phyloP scores from a whole-genome alignment of 1,140 invertebrate genomes.

The Scylla paramamosain region DNA sequence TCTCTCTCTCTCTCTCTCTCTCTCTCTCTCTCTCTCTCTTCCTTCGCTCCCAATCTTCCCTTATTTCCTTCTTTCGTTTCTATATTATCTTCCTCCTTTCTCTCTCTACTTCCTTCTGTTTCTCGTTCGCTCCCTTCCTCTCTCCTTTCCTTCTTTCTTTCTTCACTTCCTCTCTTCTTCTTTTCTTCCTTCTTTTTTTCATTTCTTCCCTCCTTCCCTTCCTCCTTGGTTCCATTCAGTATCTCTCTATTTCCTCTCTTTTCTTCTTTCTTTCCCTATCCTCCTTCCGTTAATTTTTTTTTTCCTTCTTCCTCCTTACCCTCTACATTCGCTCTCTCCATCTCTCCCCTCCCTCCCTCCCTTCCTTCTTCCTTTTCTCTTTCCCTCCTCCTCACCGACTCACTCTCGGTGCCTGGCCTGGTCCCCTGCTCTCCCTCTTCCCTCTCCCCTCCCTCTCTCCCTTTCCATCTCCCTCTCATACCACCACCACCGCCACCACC shows the following conservation, averaged over 20 bases:
- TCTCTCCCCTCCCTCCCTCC: not conserved
- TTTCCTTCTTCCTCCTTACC: not conserved
- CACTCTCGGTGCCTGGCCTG: not conserved
- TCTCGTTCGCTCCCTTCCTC: not conserved
- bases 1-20: no score
- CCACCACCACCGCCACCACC: not conserved
- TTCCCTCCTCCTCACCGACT: not conserved
- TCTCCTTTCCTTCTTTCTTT: not conserved
- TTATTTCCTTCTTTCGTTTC: not conserved
- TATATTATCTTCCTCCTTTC: constrained; percentile 7
- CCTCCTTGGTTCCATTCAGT: not conserved
- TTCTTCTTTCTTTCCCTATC: not conserved
- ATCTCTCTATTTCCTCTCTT: not conserved
- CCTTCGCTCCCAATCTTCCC: no score
- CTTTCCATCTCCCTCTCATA: not conserved
- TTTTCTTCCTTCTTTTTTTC: not conserved
- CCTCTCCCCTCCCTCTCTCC: constrained; percentile 40
- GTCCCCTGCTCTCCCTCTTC: not conserved
- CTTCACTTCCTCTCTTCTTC: not conserved
- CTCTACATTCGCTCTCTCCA: not conserved
- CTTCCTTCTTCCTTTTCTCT: not conserved
- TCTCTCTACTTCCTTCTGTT: not conserved
- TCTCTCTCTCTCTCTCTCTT: no score
- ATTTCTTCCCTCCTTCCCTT: not conserved
- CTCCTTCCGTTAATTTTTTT: no score